These are phyloP conservation scores for Charina bottae DNA, from an alignment of 2,113 vertebrate genomes.

Conservation along the genomic window DNA sequence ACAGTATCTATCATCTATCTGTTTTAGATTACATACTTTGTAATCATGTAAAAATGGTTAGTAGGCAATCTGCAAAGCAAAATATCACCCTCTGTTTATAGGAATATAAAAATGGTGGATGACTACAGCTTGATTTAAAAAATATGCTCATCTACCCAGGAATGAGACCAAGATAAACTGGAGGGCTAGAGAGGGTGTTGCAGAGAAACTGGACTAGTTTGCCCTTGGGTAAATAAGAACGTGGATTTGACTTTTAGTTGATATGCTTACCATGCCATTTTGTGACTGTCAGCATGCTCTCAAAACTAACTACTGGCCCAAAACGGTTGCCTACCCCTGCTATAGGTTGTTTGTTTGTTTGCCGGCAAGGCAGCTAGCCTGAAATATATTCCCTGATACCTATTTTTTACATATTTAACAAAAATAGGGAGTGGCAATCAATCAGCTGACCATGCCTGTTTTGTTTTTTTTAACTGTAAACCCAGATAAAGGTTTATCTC, in stretches of 20 bases:
- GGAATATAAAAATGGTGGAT: not conserved
- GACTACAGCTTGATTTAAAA: not conserved
- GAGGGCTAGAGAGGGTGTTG: not conserved
- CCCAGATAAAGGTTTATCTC: not conserved
- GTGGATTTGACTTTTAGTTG: not conserved
- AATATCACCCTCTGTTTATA: not conserved
- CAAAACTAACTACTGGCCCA: not conserved
- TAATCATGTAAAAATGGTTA: too few relatives aligned
- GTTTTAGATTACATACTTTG: too few relatives aligned
- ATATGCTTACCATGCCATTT: not conserved
- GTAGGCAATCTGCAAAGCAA: not conserved
- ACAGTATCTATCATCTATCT: too few relatives aligned
- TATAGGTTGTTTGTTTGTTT: not conserved
- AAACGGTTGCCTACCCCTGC: not conserved
- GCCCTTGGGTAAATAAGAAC: not conserved
- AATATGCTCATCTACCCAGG: not conserved
- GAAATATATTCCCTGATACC: not conserved
- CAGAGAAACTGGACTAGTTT: not conserved
- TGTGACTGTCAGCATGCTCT: not conserved
- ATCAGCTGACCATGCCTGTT: not conserved
- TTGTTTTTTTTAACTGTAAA: not conserved
- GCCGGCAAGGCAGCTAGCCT: not conserved
- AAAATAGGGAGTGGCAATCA: not conserved
- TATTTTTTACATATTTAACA: not conserved
- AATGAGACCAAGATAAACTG: not conserved